Evolutionary conservation across 2,797 vertebrate species (phyloP), one percentile per base, ranked within the genome.

Genomic region (Cryptoprocta ferox): DNA sequence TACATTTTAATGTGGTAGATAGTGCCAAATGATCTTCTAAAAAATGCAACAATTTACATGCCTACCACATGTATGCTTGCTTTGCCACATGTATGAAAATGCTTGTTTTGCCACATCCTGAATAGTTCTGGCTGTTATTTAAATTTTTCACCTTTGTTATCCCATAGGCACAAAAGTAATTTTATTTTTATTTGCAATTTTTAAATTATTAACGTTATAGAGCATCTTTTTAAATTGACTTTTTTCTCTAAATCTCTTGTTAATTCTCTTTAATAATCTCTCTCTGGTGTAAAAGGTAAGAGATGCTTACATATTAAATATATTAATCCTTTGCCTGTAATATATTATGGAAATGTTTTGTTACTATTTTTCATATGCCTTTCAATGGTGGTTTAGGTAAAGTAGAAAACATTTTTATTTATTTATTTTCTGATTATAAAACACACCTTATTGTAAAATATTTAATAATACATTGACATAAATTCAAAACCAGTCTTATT

Each of bases 131-230:
- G 18, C 37, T 83, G 10, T 83, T 68, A 83, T 65, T 88, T 94
- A 63, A 50, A 48, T 85, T 94, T 95, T 96, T 86, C 61, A 75
- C 83, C 53, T 86, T 94, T 94, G 39, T 88, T 68, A 86, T 2
- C 37, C n/a, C 88, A 88, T 81, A 97, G 21, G 11, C 0, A 56
- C 30, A 42, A 89, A 92, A 61, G 21, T 83, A 80, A 87, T 92
- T 97, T 90, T 83, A 68, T 87, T 90, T 97, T 94, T 37, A 81
- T 50, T 79, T 70, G 19, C 3, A 93, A 32, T 79, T 79, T 92
- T 87, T 94, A 8, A 82, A 82, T 86, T 68, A 86, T 82, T 97
- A 78, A 89, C 86, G 30, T 26, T 78, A 82, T 39, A 94, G 6
- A 86, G 12, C 16, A 89, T 50, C n/a, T 61, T 32, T 92, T 93